A percentile compares a stretch with the other conserved stretches of the same genome.
Evolutionary conservation across 2,888 invertebrate species (phyloP).

Genomic region (Drosophila cognata): DNA sequence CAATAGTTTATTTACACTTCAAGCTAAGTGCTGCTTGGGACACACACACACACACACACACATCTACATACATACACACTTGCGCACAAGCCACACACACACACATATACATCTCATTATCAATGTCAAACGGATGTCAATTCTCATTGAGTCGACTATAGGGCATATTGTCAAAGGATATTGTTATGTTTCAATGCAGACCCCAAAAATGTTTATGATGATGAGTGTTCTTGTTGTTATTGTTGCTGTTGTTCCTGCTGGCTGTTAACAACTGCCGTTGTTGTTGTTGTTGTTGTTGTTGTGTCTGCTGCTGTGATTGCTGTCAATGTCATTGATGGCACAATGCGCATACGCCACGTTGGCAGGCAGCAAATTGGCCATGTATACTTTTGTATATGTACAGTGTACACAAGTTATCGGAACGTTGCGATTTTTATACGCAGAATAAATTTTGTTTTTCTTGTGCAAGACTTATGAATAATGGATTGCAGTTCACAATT

Average conservation of each 20-base stretch:
- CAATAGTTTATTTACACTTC: slow-evolving; percentile 64
- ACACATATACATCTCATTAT: slow-evolving; percentile 63
- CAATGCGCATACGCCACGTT: slow-evolving; percentile 71
- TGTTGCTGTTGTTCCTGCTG: slow-evolving; percentile 27
- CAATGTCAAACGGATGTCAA: slow-evolving; percentile 78
- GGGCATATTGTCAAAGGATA: slow-evolving; percentile 77
- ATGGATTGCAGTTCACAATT: not conserved
- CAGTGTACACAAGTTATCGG: not conserved
- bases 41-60: slow-evolving; percentile 20
- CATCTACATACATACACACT: slow-evolving; percentile 14
- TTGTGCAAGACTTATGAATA: not conserved
- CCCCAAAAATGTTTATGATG: slow-evolving; percentile 44
- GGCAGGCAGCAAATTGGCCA: slow-evolving; percentile 49
- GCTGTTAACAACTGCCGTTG: slow-evolving; percentile 28
- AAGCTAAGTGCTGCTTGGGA: slow-evolving; percentile 48
- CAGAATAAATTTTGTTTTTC: not conserved
- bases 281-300: slow-evolving; percentile 10
- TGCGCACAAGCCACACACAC: slow-evolving; percentile 17
- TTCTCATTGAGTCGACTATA: slow-evolving; percentile 73
- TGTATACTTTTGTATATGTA: slow-evolving; percentile 10
- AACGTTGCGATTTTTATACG: not conserved
- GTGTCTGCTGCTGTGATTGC: slow-evolving; percentile 42
- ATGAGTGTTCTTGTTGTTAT: slow-evolving; percentile 26
- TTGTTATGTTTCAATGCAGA: slow-evolving; percentile 74
- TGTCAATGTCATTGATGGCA: slow-evolving; percentile 65